A percentile compares a stretch with the other conserved stretches of the same genome.
Evolutionary conservation across 2,113 vertebrate species (phyloP).

Genomic region (Mirounga angustirostris): DNA sequence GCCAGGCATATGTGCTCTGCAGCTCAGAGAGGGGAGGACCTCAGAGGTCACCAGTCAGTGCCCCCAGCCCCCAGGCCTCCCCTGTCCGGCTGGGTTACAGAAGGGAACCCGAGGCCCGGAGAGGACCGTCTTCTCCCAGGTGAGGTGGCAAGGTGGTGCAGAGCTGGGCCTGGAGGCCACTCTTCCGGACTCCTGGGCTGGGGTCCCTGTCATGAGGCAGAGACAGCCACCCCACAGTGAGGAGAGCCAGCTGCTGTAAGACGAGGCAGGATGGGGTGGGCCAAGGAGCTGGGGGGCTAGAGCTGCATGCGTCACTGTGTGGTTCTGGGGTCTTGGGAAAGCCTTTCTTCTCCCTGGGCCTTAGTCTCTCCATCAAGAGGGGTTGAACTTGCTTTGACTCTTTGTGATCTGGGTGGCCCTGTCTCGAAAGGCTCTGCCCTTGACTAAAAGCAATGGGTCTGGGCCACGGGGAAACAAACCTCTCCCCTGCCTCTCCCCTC

Average conservation of each 20-base stretch:
- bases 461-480: neutral
- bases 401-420: neutral
- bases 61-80: too few relatives aligned
- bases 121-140: neutral
- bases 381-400: neutral
- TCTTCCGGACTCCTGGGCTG: neutral
- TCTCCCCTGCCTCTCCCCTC: neutral
- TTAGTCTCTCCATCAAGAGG: neutral
- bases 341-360: neutral
- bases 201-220: neutral
- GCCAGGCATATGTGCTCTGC: fast-evolving
- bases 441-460: neutral
- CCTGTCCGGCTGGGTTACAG: neutral
- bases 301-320: neutral
- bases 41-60: neutral
- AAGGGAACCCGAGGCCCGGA: neutral
- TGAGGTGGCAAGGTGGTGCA: too few relatives aligned
- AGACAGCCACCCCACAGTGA: fast-evolving
- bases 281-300: neutral
- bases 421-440: neutral
- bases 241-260: neutral
- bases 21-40: neutral
- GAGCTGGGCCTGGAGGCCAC: neutral
- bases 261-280: fast-evolving
- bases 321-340: neutral